phyloP scores from a whole-genome alignment of 2,888 invertebrate species.

The Drosophila crucigera region DNA sequence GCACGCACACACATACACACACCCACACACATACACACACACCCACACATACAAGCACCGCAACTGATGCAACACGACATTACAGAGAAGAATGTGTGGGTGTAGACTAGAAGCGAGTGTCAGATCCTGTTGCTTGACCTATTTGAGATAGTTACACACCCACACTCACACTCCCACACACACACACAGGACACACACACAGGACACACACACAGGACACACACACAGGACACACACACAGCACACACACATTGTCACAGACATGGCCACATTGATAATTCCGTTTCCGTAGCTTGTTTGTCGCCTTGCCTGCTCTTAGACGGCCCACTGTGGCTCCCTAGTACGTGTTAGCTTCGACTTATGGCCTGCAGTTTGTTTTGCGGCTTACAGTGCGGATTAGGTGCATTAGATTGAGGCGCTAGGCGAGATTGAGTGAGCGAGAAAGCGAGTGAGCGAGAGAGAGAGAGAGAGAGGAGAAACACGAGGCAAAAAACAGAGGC shows the following conservation, averaged over 20 bases:
- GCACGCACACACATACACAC: neutral
- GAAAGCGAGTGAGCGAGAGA: neutral
- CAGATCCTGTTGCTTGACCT: constrained; percentile 64
- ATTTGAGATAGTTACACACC: constrained; percentile 23
- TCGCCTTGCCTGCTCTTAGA: constrained; percentile 42
- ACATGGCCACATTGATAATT: constrained; percentile 51
- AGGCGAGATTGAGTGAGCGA: neutral
- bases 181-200: neutral
- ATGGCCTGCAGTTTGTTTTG: constrained; percentile 31
- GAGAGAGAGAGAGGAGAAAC: neutral
- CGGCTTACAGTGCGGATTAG: constrained; percentile 10
- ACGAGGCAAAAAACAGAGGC: constrained; percentile 29
- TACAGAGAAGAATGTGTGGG: neutral
- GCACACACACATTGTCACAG: constrained; percentile 24
- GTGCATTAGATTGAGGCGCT: constrained; percentile 1
- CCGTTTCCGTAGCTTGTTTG: constrained; percentile 61
- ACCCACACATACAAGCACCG: neutral
- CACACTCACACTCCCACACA: neutral
- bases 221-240: neutral
- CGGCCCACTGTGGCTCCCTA: neutral
- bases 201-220: constrained; percentile 3
- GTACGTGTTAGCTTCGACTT: constrained; percentile 25
- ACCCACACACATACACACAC: neutral
- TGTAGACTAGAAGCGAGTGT: constrained; percentile 12
- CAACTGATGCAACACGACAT: neutral